Conservation (phyloP, 1,140 invertebrate species). For the Orchestia grillus region DNA sequence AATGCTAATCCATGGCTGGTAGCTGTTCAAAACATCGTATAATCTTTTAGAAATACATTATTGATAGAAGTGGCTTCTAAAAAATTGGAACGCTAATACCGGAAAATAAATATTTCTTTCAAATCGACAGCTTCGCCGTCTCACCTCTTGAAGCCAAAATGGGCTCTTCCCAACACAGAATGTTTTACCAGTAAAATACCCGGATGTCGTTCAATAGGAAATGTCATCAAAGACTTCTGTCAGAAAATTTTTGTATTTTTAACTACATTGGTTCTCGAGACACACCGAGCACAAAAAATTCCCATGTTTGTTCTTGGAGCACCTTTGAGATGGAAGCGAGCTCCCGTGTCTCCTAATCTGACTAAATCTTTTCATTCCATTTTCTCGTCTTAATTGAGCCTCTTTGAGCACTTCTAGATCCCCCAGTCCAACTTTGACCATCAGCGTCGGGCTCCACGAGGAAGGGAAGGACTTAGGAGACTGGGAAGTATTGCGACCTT, state of each 20-base stretch:
- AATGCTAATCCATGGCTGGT: too few relatives aligned
- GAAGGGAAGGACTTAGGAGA: not conserved
- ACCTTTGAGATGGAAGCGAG: not conserved
- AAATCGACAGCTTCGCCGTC: too few relatives aligned
- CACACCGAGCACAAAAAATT: not conserved
- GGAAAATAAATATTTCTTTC: not conserved
- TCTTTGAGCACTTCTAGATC: not conserved
- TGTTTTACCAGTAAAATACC: not conserved
- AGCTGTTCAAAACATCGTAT: too few relatives aligned
- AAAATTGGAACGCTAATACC: not conserved
- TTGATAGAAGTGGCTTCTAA: not conserved
- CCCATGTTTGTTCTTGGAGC: not conserved
- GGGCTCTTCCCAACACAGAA: not conserved
- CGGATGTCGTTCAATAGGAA: not conserved
- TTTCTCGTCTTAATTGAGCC: conserved; percentile 7
- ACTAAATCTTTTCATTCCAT: not conserved
- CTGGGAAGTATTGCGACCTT: not conserved
- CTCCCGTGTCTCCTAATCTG: not conserved
- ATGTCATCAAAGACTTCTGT: not conserved
- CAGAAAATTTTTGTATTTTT: not conserved
- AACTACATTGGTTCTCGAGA: not conserved
- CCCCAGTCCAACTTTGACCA: not conserved
- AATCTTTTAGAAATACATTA: too few relatives aligned
- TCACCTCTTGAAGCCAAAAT: too few relatives aligned
- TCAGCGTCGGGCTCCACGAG: not conserved